Evolutionary conservation across 2,888 invertebrate species (phyloP).

Genomic region (Rotaria sp.): DNA sequence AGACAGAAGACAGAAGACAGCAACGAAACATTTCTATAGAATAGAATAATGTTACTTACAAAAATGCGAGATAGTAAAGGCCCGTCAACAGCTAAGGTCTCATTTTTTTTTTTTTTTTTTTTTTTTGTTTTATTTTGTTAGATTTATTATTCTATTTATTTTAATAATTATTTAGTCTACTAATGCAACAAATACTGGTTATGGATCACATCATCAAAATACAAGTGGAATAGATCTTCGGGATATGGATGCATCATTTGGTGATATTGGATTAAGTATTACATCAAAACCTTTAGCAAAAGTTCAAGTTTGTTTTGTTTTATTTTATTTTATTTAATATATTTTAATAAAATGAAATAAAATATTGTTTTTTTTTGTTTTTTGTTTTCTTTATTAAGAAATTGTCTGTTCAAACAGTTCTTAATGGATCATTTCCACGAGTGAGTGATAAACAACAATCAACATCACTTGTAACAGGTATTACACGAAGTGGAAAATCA

Average conservation of each 20-base stretch:
- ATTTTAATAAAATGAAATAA: background rate
- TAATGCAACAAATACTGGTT: background rate
- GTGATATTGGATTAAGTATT: conserved; percentile 22
- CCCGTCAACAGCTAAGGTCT: no score
- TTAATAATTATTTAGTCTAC: background rate
- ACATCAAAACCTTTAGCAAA: conserved; percentile 2
- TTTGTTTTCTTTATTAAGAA: background rate
- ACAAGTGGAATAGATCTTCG: background rate
- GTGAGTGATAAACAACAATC: background rate
- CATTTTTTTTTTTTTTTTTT: no score
- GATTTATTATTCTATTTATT: no score
- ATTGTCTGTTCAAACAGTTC: background rate
- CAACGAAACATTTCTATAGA: no score
- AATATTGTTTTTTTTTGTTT: no score
- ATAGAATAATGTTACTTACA: no score
- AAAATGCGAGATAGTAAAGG: no score
- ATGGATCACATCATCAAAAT: background rate
- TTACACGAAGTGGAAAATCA: background rate
- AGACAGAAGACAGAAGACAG: no score
- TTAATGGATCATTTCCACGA: conserved; percentile 16
- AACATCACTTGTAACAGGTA: background rate
- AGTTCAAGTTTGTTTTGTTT: background rate
- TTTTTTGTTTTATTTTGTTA: no score
- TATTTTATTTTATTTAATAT: background rate
- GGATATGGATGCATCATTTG: conserved; percentile 29